Evolutionary conservation across 2,113 vertebrate species (phyloP), one percentile per base, ranked within the genome.

Genomic region (Pachypanchax playfairii): DNA sequence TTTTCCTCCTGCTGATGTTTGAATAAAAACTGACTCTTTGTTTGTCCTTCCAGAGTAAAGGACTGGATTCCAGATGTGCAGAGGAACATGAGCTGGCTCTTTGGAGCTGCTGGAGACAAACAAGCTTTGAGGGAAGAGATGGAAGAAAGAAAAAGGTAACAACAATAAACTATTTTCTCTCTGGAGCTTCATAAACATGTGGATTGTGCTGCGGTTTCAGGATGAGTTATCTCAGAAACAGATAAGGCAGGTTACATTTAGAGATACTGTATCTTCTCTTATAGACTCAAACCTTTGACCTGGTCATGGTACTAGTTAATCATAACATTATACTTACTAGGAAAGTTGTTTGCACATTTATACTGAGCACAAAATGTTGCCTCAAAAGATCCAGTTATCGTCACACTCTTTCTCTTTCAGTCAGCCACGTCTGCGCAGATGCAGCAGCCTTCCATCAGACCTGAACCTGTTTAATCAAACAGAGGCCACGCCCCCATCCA

Each of bases 41-140:
- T 42, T 43, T 20, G 17, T 38, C 6, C 33, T 56, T 55, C 4
- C 31, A 89, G 87, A 39, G 39, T 89, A 3, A 71, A 67, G 38
- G 31, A 42, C 29, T 85, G 85, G 83, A 80, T 89, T 46, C 81
- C 82, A 29, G 77, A 68, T 5, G 52, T 86, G 1, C 57, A 59
- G 1, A 26, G 3, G 6, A 75, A 83, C 33, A 21, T 81, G 65
- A 68, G 44, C 18, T 67, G 79, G 70, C 24, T 89, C 20, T 86
- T 72, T 22, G 25, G 57, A n/a, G 2, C 25, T 35, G 76, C 57
- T 44, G 80, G 31, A 39, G 57, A 67, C 64, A 75, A 58, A 20
- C 47, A 53, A 15, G 41, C 49, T 2, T 38, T 42, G 62, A 65
- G 44, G n/a, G 36, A 24, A 18, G 6, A 68, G 4, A 20, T 6